A percentile compares a stretch with the other conserved stretches of the same genome.
Evolutionary conservation across 2,888 invertebrate species (phyloP).

Genomic region (Lepidochitona cinerea): DNA sequence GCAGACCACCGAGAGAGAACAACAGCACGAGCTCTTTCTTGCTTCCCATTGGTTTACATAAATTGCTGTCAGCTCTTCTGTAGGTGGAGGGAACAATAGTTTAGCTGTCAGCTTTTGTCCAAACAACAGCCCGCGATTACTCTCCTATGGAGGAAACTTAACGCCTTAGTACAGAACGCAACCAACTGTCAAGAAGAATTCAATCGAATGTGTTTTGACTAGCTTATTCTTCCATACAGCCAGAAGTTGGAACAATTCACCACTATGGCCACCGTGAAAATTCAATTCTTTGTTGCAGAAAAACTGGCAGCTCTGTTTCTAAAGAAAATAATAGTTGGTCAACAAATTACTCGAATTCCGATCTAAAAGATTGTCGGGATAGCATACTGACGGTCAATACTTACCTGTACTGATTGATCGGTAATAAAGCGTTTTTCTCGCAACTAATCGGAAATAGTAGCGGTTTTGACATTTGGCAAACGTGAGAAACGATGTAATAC

Average conservation of each 20-base stretch:
- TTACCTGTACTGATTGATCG: too few relatives aligned
- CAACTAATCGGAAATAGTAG: too few relatives aligned
- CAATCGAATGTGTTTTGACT: background rate
- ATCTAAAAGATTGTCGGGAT: background rate
- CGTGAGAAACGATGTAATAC: too few relatives aligned
- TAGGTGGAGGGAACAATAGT: constrained; percentile 1
- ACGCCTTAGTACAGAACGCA: background rate
- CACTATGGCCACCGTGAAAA: background rate
- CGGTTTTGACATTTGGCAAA: too few relatives aligned
- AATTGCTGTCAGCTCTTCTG: constrained; percentile 2
- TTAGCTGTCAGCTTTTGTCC: background rate
- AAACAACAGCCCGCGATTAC: background rate
- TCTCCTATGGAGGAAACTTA: background rate
- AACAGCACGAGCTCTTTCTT: background rate
- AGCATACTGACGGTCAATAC: background rate
- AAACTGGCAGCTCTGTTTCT: background rate
- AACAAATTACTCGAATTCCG: background rate
- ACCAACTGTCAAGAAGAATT: background rate
- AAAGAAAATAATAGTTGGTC: background rate
- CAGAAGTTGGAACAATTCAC: background rate
- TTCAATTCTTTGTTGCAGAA: background rate
- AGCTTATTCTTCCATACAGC: background rate
- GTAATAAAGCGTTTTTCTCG: too few relatives aligned
- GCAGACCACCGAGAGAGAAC: background rate
- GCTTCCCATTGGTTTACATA: background rate